These are phyloP conservation scores for Apamea monoglypha DNA, from an alignment of 2,888 invertebrate genomes.

Conservation along the genomic window DNA sequence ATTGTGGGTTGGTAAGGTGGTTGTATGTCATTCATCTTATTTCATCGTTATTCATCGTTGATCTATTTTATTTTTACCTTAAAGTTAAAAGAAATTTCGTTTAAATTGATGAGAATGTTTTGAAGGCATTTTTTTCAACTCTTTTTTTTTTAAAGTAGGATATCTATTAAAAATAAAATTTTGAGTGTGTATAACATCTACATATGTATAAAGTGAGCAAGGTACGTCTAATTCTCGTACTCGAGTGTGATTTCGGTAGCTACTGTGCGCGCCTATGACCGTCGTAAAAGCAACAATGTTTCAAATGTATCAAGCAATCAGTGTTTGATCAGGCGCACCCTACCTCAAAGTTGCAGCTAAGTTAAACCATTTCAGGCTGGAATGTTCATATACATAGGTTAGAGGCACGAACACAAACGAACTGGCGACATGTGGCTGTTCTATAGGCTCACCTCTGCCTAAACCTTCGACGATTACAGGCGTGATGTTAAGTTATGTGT, in stretches of 20 bases:
- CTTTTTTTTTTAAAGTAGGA: neutral
- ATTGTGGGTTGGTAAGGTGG: neutral
- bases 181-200: neutral
- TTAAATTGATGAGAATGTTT: too few species aligned
- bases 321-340: constrained; percentile 43
- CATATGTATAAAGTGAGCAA: neutral
- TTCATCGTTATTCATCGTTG: neutral
- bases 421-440: neutral
- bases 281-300: constrained; percentile 52
- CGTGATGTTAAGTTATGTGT: neutral
- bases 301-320: neutral
- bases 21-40: neutral
- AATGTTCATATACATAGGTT: neutral
- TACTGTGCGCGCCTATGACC: constrained; percentile 29
- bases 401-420: neutral
- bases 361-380: neutral
- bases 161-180: neutral
- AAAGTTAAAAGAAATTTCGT: neutral
- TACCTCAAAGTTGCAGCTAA: neutral
- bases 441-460: neutral
- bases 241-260: neutral
- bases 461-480: neutral
- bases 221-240: neutral
- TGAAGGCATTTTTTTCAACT: neutral
- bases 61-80: neutral